These are phyloP conservation scores for Amphipyra berbera DNA, from an alignment of 2,888 invertebrate genomes.

Conservation along the genomic window DNA sequence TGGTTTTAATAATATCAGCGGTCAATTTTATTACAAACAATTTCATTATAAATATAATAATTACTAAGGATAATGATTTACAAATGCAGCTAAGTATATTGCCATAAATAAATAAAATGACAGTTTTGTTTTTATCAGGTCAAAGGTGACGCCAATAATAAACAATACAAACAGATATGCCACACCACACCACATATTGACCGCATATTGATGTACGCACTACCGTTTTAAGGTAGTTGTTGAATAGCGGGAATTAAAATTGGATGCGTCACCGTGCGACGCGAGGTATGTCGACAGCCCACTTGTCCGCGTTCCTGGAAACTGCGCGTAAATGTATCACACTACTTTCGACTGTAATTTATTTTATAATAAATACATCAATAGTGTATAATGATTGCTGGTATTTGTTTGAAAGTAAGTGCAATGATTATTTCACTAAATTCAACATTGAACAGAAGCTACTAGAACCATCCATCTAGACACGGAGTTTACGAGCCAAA, in stretches of 20 bases:
- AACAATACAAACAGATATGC: slow-evolving; percentile 44
- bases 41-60: too few species aligned
- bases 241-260: slow-evolving; percentile 61
- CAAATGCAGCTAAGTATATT: background rate
- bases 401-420: background rate
- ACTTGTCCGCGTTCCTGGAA: slow-evolving; percentile 60
- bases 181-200: slow-evolving; percentile 5
- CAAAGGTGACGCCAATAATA: slow-evolving; percentile 28
- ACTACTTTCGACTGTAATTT: slow-evolving; percentile 43
- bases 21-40: too few species aligned
- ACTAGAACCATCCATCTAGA: background rate
- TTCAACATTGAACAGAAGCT: background rate
- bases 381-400: background rate
- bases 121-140: slow-evolving; percentile 16
- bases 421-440: background rate
- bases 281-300: slow-evolving; percentile 52
- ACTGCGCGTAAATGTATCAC: slow-evolving; percentile 56
- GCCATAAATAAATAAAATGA: slow-evolving; percentile 1
- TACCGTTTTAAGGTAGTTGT: slow-evolving; percentile 41
- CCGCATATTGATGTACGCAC: slow-evolving; percentile 38
- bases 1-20: too few species aligned
- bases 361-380: background rate
- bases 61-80: slow-evolving; percentile 2
- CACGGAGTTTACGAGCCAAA: slow-evolving; percentile 9
- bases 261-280: slow-evolving; percentile 52